Percentiles rank a stretch among this genome's conserved stretches.
Conservation (phyloP, 37 sponge, comb jelly and placozoan genomes). For the Crambe crambe region DNA sequence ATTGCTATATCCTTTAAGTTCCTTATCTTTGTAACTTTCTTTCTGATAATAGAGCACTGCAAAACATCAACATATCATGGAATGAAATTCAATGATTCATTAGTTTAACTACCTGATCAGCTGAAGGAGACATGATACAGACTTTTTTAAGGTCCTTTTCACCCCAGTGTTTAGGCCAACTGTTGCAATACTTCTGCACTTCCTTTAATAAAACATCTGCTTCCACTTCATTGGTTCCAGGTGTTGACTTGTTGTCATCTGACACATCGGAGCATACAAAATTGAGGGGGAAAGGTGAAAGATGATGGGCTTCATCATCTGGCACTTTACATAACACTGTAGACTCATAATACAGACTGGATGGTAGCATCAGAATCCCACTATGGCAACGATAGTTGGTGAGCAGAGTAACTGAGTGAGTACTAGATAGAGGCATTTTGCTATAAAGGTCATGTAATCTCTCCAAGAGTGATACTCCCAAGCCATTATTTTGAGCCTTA, state of each 20-base stretch:
- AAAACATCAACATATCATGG: neutral
- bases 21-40: no score
- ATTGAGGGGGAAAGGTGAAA: constrained; percentile 40
- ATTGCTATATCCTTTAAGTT: constrained; percentile 16
- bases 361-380: constrained; percentile 57
- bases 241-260: neutral
- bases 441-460: constrained; percentile 46
- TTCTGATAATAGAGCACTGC: no score
- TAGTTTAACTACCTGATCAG: constrained; percentile 36
- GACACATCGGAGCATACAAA: constrained; percentile 52
- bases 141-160: constrained; percentile 17
- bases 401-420: constrained; percentile 10
- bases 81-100: neutral
- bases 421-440: neutral
- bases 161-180: constrained; percentile 57
- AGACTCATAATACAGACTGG: constrained; percentile 68
- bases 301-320: constrained; percentile 36
- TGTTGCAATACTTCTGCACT: constrained; percentile 24
- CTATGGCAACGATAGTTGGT: constrained; percentile 70
- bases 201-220: constrained; percentile 23
- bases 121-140: constrained; percentile 57
- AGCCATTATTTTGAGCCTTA: constrained; percentile 61
- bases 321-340: constrained; percentile 26
- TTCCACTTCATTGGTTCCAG: constrained; percentile 20
- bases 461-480: constrained; percentile 52